These are phyloP conservation scores for Leptopterna dolabrata DNA, from an alignment of 2,888 invertebrate genomes.

Conservation along the genomic window DNA sequence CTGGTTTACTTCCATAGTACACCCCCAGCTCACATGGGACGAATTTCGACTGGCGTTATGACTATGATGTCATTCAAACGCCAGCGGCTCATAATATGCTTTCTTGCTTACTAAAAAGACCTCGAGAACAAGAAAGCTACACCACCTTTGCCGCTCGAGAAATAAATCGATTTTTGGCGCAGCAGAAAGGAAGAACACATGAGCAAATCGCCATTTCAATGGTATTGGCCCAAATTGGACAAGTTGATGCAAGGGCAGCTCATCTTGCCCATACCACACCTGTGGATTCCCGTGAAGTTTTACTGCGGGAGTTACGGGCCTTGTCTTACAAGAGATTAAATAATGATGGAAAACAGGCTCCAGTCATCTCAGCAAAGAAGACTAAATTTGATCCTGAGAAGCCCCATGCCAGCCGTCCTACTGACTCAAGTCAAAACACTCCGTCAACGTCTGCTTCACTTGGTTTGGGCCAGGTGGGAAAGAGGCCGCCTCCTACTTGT, in stretches of 20 bases:
- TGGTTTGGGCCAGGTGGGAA: not conserved
- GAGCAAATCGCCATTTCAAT: not conserved
- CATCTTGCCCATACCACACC: not conserved
- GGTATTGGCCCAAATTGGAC: not conserved
- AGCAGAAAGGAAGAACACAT: not conserved
- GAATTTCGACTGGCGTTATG: not conserved
- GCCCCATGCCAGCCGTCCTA: not conserved
- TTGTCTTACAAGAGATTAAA: not conserved
- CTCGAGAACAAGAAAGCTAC: too few relatives aligned
- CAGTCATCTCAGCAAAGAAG: not conserved
- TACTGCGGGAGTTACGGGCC: not conserved
- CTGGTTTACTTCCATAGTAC: not conserved
- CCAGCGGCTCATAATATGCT: not conserved
- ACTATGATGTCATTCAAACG: not conserved
- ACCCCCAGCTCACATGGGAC: not conserved
- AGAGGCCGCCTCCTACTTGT: not conserved
- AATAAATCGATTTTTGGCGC: slow-evolving; percentile 23
- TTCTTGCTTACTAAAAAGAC: not conserved
- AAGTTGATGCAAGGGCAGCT: not conserved
- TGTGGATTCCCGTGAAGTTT: not conserved
- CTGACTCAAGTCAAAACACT: not conserved
- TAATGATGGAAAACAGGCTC: not conserved
- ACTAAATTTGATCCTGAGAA: not conserved
- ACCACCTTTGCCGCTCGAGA: not conserved
- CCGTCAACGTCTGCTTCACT: not conserved